Evolutionary conservation across 2,797 vertebrate species (phyloP).

Genomic region (Cuculus canorus): DNA sequence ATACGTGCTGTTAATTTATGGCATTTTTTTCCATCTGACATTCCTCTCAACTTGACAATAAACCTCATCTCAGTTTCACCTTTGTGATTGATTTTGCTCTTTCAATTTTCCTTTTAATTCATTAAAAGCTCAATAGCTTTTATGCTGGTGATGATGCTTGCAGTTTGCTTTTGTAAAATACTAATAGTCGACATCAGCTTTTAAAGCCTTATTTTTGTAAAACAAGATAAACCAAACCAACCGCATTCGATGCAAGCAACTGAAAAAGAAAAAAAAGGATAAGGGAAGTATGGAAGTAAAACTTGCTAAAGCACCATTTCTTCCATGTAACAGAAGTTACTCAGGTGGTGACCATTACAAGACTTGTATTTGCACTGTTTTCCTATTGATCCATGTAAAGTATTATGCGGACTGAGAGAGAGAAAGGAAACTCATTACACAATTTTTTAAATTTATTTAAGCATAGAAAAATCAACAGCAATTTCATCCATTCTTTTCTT

Average conservation of each 20-base stretch:
- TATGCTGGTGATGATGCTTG: not conserved
- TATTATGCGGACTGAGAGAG: not conserved
- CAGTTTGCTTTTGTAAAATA: conserved; percentile 18
- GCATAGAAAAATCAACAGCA: conserved; percentile 2
- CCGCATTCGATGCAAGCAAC: not conserved
- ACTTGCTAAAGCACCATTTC: not conserved
- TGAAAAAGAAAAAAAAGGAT: not conserved
- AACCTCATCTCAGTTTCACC: not conserved
- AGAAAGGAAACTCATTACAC: conserved; percentile 24
- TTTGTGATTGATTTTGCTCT: not conserved
- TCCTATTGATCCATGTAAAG: not conserved
- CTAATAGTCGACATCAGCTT: not conserved
- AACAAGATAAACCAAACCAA: not conserved
- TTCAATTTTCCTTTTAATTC: not conserved
- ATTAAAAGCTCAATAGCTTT: not conserved
- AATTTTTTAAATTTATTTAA: not conserved
- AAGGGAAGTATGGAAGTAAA: not conserved
- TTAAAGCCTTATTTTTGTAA: not conserved
- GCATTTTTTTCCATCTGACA: not conserved
- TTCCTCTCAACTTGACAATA: not conserved
- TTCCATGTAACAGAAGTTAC: not conserved
- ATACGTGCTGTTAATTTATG: not conserved
- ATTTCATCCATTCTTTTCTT: conserved; percentile 31
- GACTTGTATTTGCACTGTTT: not conserved
- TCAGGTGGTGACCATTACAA: not conserved